phyloP scores from a whole-genome alignment of 30 jellyfish, hydroid and myxozoan genomes.

The Nemopilema nomurai region DNA sequence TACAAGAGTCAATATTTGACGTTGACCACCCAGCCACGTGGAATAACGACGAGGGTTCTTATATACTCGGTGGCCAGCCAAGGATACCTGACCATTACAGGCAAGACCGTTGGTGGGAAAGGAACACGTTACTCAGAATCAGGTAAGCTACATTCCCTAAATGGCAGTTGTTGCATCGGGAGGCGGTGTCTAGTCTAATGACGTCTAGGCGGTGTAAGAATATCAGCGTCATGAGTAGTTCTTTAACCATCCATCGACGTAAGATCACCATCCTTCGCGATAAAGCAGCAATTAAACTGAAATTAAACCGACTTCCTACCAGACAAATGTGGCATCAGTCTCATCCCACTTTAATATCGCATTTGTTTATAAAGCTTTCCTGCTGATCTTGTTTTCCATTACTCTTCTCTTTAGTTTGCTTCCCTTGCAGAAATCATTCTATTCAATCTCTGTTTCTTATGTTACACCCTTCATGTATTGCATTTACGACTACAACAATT shows the following conservation, averaged over 20 bases:
- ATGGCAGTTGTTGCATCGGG: no score
- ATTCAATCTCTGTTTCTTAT: no score
- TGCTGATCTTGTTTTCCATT: neutral
- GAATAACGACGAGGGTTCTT: constrained; percentile 25
- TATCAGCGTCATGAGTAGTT: no score
- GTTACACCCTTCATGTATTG: no score
- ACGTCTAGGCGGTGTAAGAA: no score
- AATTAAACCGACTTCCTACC: neutral
- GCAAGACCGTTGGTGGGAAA: constrained; percentile 14
- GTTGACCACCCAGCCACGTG: constrained; percentile 1
- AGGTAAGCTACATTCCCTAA: constrained; percentile 16
- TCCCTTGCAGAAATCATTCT: no score
- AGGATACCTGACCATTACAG: constrained; percentile 42
- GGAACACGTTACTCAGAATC: constrained; percentile 31
- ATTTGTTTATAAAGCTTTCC: no score
- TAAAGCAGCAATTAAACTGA: neutral
- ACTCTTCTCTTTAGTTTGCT: neutral
- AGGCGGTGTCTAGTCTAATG: neutral
- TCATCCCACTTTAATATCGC: neutral
- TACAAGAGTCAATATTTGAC: constrained; percentile 15
- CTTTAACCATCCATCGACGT: neutral
- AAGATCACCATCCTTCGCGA: neutral
- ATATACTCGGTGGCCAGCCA: constrained; percentile 51
- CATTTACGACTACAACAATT: no score
- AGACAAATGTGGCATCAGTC: neutral